Conservation (phyloP, 2,888 invertebrate genomes). For the Drosophila limbata region DNA sequence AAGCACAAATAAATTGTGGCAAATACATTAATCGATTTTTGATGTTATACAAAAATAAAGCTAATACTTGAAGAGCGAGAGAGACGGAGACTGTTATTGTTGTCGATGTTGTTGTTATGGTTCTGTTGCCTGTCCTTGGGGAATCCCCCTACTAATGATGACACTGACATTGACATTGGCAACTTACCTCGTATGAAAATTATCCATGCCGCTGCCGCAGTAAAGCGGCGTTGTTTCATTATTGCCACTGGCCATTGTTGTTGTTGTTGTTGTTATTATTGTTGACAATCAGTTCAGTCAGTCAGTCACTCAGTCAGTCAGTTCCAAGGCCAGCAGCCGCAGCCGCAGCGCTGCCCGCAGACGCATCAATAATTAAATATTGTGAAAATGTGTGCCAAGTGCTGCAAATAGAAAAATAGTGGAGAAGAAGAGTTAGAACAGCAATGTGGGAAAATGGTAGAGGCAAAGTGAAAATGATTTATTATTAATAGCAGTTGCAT, state of each 20-base stretch:
- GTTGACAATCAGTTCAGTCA: slow-evolving; percentile 37
- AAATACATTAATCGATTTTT: slow-evolving; percentile 51
- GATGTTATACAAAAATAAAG: slow-evolving; percentile 33
- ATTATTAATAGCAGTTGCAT: slow-evolving; percentile 33
- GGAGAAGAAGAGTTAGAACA: not conserved
- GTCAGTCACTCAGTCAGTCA: slow-evolving; percentile 48
- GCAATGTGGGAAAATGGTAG: slow-evolving; percentile 8
- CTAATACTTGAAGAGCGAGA: slow-evolving; percentile 30
- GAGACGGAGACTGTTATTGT: slow-evolving; percentile 1
- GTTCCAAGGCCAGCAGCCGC: slow-evolving; percentile 14
- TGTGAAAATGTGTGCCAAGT: slow-evolving; percentile 27
- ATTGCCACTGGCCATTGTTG: slow-evolving; percentile 63
- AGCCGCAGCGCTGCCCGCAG: slow-evolving; percentile 23
- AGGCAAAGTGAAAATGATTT: not conserved
- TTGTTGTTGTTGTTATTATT: slow-evolving; percentile 40
- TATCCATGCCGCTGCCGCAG: slow-evolving; percentile 82
- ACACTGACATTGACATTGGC: slow-evolving; percentile 51
- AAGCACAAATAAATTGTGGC: slow-evolving; percentile 25
- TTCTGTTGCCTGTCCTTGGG: slow-evolving; percentile 47
- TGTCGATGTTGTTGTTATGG: slow-evolving; percentile 4
- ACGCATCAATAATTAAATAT: slow-evolving; percentile 68
- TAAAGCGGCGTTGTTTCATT: slow-evolving; percentile 79
- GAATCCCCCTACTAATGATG: slow-evolving; percentile 16
- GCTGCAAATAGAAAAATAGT: slow-evolving; percentile 53
- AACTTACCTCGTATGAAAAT: slow-evolving; percentile 83